Base-by-base conservation (phyloP, 1,140 invertebrate species). In the Drosophila lacteicornis region DNA sequence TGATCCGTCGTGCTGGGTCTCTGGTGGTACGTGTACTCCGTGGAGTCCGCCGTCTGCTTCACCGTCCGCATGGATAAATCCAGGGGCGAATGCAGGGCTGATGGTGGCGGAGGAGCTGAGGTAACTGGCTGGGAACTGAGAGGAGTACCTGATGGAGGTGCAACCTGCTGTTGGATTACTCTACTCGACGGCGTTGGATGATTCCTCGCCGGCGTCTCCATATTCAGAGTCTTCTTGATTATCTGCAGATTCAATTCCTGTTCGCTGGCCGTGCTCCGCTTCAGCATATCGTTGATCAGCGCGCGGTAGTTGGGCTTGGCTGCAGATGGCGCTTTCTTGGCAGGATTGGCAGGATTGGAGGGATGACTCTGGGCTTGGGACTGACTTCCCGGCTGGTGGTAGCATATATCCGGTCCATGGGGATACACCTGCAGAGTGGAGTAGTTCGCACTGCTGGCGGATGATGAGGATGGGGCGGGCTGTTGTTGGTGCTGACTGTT, bases 21-120 rank as follows among this genome's bases (percentile, higher is more conserved):
- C 50, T 81, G 82, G 55, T 81, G 82, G 55, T 96, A 96, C 80
- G 96, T 96, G 82, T 96, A 94, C 1, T 96, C 95, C 1, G 97
- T 97, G 1, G 97, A 97, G 92, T 97, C 97, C 0, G 97, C 97
- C 1, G 96, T 96, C 42, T 96, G 97, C 81, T 97, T 95, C 0
- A 97, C 95, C 0, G 97, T 97, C 90, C 97, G 97, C 40, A 97
- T 96, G 0, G 97, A 97, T 13, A 97, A 93, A 92, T 98, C 97
- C 49, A 98, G 91, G 0, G 97, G 97, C 1, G 96, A 97, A 86
- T 97, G 65, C 0, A 81, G 55, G 8, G 70, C 40, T 95, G 94
- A 91, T 95, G 68, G 40, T 13, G 47, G 42, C 9, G 65, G 61
- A 11, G 59, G 59, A 38, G 33, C 53, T 42, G 61, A n/a, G 55